phyloP scores from a whole-genome alignment of 2,113 vertebrate species.

The Marcusenius ussheri region DNA sequence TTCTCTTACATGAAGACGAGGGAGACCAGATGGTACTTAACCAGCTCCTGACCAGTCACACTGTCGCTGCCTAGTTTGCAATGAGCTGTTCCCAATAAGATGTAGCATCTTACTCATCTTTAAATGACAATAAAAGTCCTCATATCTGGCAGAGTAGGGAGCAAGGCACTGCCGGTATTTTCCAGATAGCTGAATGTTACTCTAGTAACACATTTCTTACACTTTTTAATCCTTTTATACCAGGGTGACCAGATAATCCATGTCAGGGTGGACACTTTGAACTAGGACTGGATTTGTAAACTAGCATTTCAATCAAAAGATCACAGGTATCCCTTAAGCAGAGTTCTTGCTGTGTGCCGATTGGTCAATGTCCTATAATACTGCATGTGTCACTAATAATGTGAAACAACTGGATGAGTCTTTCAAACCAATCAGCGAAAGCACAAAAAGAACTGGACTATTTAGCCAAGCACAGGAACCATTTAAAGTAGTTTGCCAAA shows the following conservation, averaged over 20 bases:
- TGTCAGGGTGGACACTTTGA: neutral
- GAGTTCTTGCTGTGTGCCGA: neutral
- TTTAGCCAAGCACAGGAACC: neutral
- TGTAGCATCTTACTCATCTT: neutral
- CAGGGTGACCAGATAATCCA: neutral
- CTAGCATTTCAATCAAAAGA: neutral
- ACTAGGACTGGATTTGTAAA: neutral
- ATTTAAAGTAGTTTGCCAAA: neutral
- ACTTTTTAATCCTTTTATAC: neutral
- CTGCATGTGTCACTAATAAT: neutral
- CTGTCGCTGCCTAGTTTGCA: neutral
- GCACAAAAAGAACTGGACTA: neutral
- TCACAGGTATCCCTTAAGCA: neutral
- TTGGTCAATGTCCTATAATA: neutral
- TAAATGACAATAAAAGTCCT: neutral
- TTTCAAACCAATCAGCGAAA: neutral
- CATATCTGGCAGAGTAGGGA: neutral
- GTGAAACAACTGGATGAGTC: neutral
- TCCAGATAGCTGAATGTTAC: neutral
- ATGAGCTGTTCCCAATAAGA: neutral
- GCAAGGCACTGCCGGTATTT: neutral
- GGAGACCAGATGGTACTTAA: conserved; percentile 84
- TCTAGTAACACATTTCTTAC: neutral
- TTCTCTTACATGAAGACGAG: conserved; percentile 90
- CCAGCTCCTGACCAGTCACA: neutral